These are phyloP conservation scores for Caerostris extrusa DNA, from an alignment of 1,140 invertebrate genomes.

Conservation along the genomic window DNA sequence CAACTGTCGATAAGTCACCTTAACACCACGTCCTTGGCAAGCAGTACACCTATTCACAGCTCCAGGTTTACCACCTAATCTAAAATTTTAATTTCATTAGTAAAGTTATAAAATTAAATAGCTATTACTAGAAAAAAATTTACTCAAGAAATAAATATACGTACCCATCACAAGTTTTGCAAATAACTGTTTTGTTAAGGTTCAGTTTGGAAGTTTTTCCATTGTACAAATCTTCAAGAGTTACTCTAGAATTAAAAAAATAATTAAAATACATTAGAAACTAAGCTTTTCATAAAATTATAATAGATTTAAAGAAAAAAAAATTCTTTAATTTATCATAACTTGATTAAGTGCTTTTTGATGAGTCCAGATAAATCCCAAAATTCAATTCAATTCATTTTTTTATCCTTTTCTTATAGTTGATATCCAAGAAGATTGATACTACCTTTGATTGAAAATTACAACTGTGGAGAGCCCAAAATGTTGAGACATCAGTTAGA, in stretches of 20 bases:
- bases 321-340: too few species aligned
- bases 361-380: not conserved
- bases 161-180: slow-evolving; percentile 82
- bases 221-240: slow-evolving; percentile 83
- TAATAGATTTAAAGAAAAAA: too few species aligned
- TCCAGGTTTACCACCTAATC: slow-evolving; percentile 81
- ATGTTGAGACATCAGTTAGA: too few species aligned
- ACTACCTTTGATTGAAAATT: too few species aligned
- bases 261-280: not conserved
- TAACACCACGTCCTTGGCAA: slow-evolving; percentile 82
- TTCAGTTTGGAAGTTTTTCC: slow-evolving; percentile 83
- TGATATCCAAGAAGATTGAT: too few species aligned
- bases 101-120: not conserved
- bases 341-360: too few species aligned
- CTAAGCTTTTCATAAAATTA: too few species aligned
- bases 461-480: too few species aligned
- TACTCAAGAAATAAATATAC: slow-evolving; percentile 72
- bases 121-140: not conserved
- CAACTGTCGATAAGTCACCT: slow-evolving; percentile 81
- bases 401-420: too few species aligned
- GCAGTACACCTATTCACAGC: slow-evolving; percentile 79
- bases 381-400: not conserved
- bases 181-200: slow-evolving; percentile 82
- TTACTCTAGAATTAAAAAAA: slow-evolving; percentile 80
- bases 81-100: slow-evolving; percentile 47